Percentiles rank a stretch among this genome's conserved stretches.
Conservation (phyloP, 1,140 invertebrate genomes). For the Lepidurus arcticus region DNA sequence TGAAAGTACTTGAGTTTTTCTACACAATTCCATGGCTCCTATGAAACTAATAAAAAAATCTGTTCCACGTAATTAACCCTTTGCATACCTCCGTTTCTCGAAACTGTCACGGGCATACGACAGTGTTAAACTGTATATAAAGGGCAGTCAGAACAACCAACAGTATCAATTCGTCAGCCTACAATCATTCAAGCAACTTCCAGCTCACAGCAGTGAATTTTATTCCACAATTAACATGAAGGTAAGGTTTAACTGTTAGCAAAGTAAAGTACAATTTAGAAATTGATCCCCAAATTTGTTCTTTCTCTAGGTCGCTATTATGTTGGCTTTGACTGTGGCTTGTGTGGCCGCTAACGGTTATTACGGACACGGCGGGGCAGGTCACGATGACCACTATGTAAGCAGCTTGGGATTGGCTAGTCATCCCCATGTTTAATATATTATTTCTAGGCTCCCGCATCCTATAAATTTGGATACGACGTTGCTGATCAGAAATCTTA, state of each 20-base stretch:
- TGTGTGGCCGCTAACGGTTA: background rate
- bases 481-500: slow-evolving; percentile 38
- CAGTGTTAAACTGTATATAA: background rate
- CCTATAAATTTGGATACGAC: slow-evolving; percentile 38
- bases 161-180: background rate
- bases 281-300: background rate
- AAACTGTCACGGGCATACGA: background rate
- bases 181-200: background rate
- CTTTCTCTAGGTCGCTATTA: background rate
- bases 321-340: background rate
- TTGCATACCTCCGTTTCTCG: background rate
- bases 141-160: background rate
- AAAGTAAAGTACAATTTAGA: background rate
- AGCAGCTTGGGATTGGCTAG: background rate
- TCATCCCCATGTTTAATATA: background rate
- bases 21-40: background rate
- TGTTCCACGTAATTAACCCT: slow-evolving; percentile 12
- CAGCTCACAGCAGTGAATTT: background rate
- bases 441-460: slow-evolving; percentile 26
- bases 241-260: background rate
- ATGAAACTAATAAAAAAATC: background rate
- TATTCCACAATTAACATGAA: background rate
- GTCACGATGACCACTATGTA: background rate
- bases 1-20: background rate
- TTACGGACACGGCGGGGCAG: background rate